A percentile compares a stretch with the other conserved stretches of the same genome.
Evolutionary conservation across 2,888 invertebrate genomes (phyloP).

Genomic region (Rhimphoctona megacephalus): DNA sequence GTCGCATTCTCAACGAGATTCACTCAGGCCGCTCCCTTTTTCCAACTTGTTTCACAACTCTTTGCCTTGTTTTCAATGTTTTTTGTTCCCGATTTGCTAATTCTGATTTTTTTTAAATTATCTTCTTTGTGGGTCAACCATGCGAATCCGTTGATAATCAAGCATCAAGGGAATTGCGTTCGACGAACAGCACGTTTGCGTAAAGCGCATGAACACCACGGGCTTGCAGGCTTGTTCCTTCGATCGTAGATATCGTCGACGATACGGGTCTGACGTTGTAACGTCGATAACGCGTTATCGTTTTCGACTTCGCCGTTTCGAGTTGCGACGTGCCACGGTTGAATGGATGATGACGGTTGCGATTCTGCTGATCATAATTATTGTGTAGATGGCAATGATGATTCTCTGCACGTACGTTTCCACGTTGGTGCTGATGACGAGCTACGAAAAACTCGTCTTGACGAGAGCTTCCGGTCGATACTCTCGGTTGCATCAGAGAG

Average conservation of each 20-base stretch:
- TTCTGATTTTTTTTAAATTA: background rate
- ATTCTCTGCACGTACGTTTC: conserved; percentile 62
- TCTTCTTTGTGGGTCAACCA: conserved; percentile 13
- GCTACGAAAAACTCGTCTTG: conserved; percentile 39
- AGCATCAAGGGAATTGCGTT: conserved; percentile 46
- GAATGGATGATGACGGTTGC: conserved; percentile 22
- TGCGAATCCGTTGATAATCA: conserved; percentile 17
- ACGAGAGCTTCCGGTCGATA: conserved; percentile 51
- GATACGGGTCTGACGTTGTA: conserved; percentile 68
- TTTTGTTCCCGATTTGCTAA: background rate
- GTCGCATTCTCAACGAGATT: background rate
- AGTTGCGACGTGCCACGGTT: conserved; percentile 58
- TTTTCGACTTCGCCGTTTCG: conserved; percentile 48
- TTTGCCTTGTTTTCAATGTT: background rate
- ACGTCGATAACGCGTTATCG: conserved; percentile 64
- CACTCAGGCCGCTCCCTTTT: background rate
- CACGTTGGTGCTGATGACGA: conserved; percentile 58
- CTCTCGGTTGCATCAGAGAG: conserved; percentile 65
- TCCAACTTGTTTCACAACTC: too few species aligned
- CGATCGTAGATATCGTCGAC: conserved; percentile 46
- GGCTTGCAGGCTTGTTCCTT: conserved; percentile 66
- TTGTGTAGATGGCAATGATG: conserved; percentile 47
- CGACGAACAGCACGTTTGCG: conserved; percentile 67
- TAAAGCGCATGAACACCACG: conserved; percentile 70
- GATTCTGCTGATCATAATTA: conserved; percentile 48